Conservation (phyloP, 2,888 invertebrate genomes). For the Caenorhabditis afra region DNA sequence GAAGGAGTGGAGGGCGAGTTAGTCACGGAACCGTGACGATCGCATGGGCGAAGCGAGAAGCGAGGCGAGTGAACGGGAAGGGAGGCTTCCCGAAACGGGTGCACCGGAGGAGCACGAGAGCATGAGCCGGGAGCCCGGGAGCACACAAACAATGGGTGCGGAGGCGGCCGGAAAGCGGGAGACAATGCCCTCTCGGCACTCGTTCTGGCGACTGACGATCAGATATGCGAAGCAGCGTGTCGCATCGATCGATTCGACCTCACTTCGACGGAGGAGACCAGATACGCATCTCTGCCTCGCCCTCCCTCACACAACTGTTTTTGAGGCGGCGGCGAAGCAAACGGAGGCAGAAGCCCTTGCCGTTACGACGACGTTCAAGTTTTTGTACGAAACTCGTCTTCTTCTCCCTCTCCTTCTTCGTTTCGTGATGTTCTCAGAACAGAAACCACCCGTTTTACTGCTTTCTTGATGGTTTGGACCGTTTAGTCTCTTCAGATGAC, state of each 20-base stretch:
- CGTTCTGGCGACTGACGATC: neutral
- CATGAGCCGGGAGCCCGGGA: too few relatives aligned
- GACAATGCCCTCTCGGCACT: constrained; percentile 6
- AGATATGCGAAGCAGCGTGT: constrained; percentile 10
- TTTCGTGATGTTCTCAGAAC: constrained; percentile 4
- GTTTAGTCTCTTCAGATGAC: neutral
- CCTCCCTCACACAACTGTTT: constrained; percentile 5
- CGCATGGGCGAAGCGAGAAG: too few relatives aligned
- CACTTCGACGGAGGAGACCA: constrained; percentile 15
- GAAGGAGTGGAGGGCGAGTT: neutral
- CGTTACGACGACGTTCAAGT: constrained; percentile 8
- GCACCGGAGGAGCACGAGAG: too few relatives aligned
- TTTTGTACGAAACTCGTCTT: constrained; percentile 12
- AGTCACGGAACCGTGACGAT: too few relatives aligned
- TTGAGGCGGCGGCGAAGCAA: neutral
- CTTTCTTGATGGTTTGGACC: neutral
- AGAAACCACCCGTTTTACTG: constrained; percentile 5
- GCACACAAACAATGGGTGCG: constrained; percentile 20
- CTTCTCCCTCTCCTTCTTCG: neutral
- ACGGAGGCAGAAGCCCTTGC: neutral
- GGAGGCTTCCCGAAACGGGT: too few relatives aligned
- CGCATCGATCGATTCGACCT: constrained; percentile 19
- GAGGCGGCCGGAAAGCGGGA: constrained; percentile 7
- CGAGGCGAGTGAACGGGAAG: too few relatives aligned
- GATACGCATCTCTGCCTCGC: constrained; percentile 19